Evolutionary conservation across 2,888 invertebrate species (phyloP).

Genomic region (Elgonia sp.): DNA sequence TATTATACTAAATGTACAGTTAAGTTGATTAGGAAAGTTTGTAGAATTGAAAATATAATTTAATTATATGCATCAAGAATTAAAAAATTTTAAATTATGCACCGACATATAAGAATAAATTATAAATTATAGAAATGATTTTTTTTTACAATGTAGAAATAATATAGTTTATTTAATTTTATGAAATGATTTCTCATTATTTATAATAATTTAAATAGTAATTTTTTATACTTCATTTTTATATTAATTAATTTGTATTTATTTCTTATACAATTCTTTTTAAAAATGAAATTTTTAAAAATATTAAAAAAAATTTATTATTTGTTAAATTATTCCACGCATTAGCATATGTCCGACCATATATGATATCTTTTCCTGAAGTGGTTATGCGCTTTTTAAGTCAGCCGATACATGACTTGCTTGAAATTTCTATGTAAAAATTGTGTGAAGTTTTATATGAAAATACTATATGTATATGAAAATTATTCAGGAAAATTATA

Average conservation of each 20-base stretch:
- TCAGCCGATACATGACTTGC: not conserved
- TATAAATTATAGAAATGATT: not conserved
- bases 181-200: not conserved
- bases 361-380: not conserved
- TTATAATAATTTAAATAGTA: no score
- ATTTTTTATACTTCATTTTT: no score
- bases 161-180: not conserved
- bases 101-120: not conserved
- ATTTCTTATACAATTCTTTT: no score
- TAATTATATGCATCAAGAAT: not conserved
- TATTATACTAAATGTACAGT: not conserved
- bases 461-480: no score
- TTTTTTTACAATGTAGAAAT: no score
- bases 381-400: constrained; percentile 27
- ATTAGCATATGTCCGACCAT: constrained; percentile 28
- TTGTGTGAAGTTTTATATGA: no score
- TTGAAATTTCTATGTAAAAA: not conserved
- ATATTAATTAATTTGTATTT: no score
- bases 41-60: not conserved
- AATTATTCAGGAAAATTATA: no score
- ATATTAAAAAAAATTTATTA: not conserved
- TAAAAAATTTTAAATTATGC: not conserved
- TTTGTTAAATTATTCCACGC: not conserved
- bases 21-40: not conserved
- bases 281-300: not conserved